Evolutionary conservation across 1,140 invertebrate species (phyloP), one percentile per base, ranked within the genome.

Genomic region (Leptinotarsa defecta): DNA sequence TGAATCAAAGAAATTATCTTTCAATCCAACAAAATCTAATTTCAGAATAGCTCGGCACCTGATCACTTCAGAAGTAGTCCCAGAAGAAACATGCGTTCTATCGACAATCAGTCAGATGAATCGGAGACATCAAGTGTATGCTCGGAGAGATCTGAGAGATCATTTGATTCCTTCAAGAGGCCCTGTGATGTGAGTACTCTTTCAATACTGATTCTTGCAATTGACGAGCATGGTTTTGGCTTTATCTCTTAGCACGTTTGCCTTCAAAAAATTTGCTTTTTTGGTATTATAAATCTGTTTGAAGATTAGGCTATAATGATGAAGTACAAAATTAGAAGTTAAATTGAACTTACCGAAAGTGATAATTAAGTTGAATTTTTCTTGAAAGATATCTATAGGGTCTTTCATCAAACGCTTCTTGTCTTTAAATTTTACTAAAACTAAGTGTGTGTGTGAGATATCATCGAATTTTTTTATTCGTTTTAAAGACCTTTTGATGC

Each of bases 41-140:
- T 79, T 57, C 68, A 82, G 79, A 80, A 80, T 74, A 57, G 52
- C 1, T 57, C 52, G 5, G 65, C 76, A 13, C 52, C 68, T 13
- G 80, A 81, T 62, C 78, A 79, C 52, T 81, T 74, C 64, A 78
- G 76, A 24, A 81, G 78, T 71, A 81, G 78, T 71, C 77, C 82
- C 8, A 76, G 83, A 63, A 84, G 81, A 74, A 69, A 67, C 11
- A 80, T 85, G 78, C 77, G 84, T 24, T 84, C 84, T 4, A 65
- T 85, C 34, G 85, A 86, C 48, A 85, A 85, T 76, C 84, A 84
- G 73, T 86, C 85, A 52, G 95, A 96, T 84, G 94, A 95, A 74
- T 97, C 95, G 65, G 97, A 98, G 85, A 96, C 95, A 3, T 98
- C 96, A 49, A 97, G 95, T 84, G 92, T 98, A 65, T 97, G 96